These are phyloP conservation scores for Aleiodes leptofemur DNA, from an alignment of 2,888 invertebrate genomes.

Conservation along the genomic window DNA sequence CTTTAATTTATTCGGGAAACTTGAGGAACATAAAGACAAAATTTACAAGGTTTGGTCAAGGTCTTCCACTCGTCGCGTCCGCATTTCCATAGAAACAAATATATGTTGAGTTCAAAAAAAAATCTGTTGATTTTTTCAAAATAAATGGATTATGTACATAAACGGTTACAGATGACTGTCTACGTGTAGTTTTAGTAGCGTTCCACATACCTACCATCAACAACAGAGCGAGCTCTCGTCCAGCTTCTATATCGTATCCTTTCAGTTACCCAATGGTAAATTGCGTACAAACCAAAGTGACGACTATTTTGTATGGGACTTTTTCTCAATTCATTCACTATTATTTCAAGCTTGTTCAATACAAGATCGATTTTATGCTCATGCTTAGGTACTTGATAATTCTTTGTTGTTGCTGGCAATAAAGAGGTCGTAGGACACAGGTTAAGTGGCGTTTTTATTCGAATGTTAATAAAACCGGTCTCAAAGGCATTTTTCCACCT, in stretches of 20 bases:
- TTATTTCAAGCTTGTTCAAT: conserved; percentile 32
- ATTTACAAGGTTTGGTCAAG: too few species aligned
- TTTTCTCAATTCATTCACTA: conserved; percentile 19
- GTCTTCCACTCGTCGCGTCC: not conserved
- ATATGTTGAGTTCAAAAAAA: conserved; percentile 40
- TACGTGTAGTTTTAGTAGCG: conserved; percentile 33
- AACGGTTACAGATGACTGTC: conserved; percentile 18
- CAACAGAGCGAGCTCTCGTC: conserved; percentile 48
- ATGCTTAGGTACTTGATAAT: not conserved
- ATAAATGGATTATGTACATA: conserved; percentile 16
- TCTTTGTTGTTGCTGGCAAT: not conserved
- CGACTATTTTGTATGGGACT: conserved; percentile 23
- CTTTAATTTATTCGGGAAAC: too few species aligned
- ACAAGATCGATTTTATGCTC: not conserved
- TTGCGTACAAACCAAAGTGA: not conserved
- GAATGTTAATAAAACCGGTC: conserved; percentile 13
- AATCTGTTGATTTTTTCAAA: conserved; percentile 21
- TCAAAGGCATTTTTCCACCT: conserved; percentile 14
- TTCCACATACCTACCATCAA: conserved; percentile 44
- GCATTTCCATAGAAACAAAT: not conserved
- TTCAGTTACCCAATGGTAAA: conserved; percentile 25
- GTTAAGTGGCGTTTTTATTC: not conserved
- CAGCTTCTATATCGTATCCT: conserved; percentile 17
- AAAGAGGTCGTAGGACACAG: not conserved
- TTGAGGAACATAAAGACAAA: too few species aligned